Evolutionary conservation across 2,113 vertebrate species (phyloP).

Genomic region (Syrmaticus mikado): DNA sequence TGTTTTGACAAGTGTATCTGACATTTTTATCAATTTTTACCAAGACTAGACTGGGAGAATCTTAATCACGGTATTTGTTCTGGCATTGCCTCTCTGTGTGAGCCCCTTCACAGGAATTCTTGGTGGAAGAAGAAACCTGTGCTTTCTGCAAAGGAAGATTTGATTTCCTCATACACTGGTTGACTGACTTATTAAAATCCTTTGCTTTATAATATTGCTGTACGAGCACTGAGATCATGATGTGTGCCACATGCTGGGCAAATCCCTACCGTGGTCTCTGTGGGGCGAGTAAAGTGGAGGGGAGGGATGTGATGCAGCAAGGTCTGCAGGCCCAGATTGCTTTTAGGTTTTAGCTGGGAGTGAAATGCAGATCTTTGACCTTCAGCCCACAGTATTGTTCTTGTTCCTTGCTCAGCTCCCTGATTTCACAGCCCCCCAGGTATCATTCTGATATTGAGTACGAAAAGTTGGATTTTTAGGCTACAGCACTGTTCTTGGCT

Average conservation of each 20-base stretch:
- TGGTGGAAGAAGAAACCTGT: neutral
- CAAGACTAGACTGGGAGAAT: slow-evolving; percentile 11
- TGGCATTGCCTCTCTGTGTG: slow-evolving; percentile 5
- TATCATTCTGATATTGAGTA: neutral
- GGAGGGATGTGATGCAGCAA: neutral
- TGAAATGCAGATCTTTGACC: neutral
- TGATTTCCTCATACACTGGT: neutral
- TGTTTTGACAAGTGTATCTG: slow-evolving; percentile 54
- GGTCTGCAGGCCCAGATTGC: neutral
- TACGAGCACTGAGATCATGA: neutral
- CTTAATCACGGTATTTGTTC: slow-evolving; percentile 39
- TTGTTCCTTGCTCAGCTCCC: neutral
- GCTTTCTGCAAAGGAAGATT: neutral
- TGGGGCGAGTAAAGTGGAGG: neutral
- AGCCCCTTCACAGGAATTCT: slow-evolving; percentile 4
- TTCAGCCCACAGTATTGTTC: neutral
- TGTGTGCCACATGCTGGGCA: neutral
- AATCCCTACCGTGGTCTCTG: neutral
- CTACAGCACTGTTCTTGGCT: neutral
- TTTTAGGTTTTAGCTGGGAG: neutral
- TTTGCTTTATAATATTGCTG: neutral
- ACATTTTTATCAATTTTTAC: slow-evolving; percentile 65
- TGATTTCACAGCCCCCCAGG: neutral
- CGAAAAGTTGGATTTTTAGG: neutral
- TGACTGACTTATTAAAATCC: neutral